Conservation (phyloP, 2,797 vertebrate species). For the Chromobotia macracanthus region DNA sequence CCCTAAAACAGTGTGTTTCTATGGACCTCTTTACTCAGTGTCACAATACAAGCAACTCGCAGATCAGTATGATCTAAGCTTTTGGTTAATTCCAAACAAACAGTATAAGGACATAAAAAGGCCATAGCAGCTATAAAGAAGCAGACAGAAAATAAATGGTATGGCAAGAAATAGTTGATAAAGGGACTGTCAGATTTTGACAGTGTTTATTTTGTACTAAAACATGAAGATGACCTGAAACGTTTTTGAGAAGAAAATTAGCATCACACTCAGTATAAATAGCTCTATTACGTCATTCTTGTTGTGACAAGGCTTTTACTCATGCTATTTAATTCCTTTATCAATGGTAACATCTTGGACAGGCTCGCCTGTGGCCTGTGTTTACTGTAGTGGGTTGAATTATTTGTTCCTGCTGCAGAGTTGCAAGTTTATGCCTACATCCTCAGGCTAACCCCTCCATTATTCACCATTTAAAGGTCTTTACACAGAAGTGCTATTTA, state of each 20-base stretch:
- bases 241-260: too few relatives aligned
- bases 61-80: not conserved
- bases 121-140: not conserved
- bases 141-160: too few relatives aligned
- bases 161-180: not conserved
- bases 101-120: not conserved
- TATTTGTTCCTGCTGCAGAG: not conserved
- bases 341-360: constrained; percentile 37
- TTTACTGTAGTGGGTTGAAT: constrained; percentile 19
- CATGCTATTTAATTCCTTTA: not conserved
- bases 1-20: not conserved
- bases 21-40: not conserved
- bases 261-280: not conserved
- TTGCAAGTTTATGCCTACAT: not conserved
- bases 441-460: not conserved
- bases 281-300: not conserved
- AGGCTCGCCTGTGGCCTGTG: constrained; percentile 70
- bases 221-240: too few relatives aligned
- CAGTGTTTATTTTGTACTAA: too few relatives aligned
- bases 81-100: not conserved
- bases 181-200: too few relatives aligned
- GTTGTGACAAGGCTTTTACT: not conserved
- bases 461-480: not conserved
- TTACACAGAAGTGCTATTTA: not conserved
- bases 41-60: too few relatives aligned